Evolutionary conservation across 2,113 vertebrate genomes (phyloP).

Genomic region (Antigone vipio): DNA sequence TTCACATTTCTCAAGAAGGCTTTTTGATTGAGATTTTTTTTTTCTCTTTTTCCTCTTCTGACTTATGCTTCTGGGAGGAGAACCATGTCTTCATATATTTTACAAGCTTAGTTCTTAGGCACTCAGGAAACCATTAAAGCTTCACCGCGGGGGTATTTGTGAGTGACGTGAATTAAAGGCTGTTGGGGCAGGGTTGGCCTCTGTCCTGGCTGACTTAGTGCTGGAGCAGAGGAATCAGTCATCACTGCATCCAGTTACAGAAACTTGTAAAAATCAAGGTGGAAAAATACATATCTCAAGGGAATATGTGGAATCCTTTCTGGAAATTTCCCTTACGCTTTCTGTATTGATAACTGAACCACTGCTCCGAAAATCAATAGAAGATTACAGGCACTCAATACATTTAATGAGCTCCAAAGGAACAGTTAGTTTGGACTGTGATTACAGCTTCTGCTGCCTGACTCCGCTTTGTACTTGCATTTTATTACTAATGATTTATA

Average conservation of each 20-base stretch:
- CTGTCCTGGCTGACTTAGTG: not conserved
- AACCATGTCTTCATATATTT: not conserved
- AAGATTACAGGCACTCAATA: not conserved
- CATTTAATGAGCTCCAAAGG: slow-evolving; percentile 21
- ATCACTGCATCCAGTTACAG: not conserved
- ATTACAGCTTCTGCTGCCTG: not conserved
- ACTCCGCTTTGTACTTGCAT: not conserved
- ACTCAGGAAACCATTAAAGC: not conserved
- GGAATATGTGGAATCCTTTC: not conserved
- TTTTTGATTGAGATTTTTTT: not conserved
- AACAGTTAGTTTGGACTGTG: not conserved
- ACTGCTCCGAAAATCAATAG: not conserved
- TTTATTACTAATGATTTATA: not conserved
- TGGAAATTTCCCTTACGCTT: not conserved
- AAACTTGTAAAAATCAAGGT: not conserved
- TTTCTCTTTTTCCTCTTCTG: not conserved
- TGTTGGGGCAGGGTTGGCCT: not conserved
- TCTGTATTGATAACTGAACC: not conserved
- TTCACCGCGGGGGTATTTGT: rapidly evolving
- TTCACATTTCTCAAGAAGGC: not conserved
- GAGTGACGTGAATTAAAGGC: not conserved
- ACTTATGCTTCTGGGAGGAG: not conserved
- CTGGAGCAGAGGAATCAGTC: not conserved
- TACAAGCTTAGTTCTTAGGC: not conserved
- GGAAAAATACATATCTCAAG: not conserved